A percentile compares a stretch with the other conserved stretches of the same genome.
Conservation (phyloP, 1,140 invertebrate genomes). For the Anagrus nilaparvatae region DNA sequence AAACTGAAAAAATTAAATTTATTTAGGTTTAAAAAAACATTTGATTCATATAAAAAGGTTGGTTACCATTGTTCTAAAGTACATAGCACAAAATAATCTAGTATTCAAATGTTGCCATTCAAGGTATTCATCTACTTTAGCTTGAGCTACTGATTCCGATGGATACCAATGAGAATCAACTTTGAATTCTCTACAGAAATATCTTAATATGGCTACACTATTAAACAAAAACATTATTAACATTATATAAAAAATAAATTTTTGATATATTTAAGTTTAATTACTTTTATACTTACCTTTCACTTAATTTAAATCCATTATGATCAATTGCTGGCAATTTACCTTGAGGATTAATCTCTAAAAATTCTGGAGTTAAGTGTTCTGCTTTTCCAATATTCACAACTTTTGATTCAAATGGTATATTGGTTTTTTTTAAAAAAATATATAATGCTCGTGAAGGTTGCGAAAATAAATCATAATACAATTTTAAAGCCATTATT, state of each 20-base stretch:
- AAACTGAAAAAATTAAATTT: no score
- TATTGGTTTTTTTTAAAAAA: conserved; percentile 51
- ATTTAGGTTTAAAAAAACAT: no score
- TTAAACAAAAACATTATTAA: conserved; percentile 2
- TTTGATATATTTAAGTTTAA: not conserved
- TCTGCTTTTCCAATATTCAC: conserved; percentile 59
- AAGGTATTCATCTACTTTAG: conserved; percentile 72
- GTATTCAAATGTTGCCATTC: conserved; percentile 80
- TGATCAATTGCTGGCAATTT: not conserved
- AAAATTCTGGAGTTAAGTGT: conserved; percentile 59
- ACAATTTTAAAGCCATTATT: conserved; percentile 52
- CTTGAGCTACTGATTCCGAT: conserved; percentile 52
- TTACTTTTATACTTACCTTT: conserved; percentile 1
- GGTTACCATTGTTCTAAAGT: conserved; percentile 40
- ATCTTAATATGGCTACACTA: conserved; percentile 66
- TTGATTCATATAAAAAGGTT: no score
- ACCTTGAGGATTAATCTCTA: conserved; percentile 11
- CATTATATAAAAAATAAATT: conserved; percentile 4
- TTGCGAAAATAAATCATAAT: conserved; percentile 61
- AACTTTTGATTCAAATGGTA: conserved; percentile 47
- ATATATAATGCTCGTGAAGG: conserved; percentile 58
- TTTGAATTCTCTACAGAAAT: conserved; percentile 44
- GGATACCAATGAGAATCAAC: conserved; percentile 64
- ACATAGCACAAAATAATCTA: conserved; percentile 54
- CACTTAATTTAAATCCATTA: not conserved